Percentiles rank a stretch among this genome's conserved stretches.
Conservation (phyloP, 37 sponge, comb jelly and placozoan genomes). For the Bolinopsis microptera region DNA sequence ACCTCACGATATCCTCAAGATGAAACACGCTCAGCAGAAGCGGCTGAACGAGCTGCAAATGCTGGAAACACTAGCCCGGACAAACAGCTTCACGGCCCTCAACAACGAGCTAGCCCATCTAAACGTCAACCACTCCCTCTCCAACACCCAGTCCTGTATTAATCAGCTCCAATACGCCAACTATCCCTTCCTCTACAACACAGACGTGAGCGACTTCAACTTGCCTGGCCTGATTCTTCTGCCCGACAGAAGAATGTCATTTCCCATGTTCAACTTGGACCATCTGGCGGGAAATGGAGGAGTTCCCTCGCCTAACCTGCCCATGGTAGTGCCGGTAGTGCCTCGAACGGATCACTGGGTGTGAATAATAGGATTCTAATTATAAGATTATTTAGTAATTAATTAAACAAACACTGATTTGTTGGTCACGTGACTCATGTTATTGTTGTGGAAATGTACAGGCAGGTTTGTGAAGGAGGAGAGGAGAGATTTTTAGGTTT, state of each 20-base stretch:
- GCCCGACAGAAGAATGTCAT: not conserved
- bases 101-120: slow-evolving; percentile 16
- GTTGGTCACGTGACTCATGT: too few relatives aligned
- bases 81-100: slow-evolving; percentile 17
- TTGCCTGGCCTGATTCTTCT: not conserved
- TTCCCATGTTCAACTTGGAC: slow-evolving; percentile 26
- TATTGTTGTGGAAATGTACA: too few relatives aligned
- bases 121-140: slow-evolving; percentile 11
- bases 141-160: not conserved
- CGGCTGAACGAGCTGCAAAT: slow-evolving; percentile 3
- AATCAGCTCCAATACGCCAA: not conserved
- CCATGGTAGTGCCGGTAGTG: slow-evolving; percentile 14
- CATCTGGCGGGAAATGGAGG: not conserved
- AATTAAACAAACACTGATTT: not conserved
- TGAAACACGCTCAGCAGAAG: slow-evolving; percentile 20
- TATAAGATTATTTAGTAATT: not conserved
- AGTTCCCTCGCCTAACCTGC: not conserved
- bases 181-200: not conserved
- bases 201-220: not conserved
- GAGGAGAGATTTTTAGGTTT: too few relatives aligned
- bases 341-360: slow-evolving; percentile 8
- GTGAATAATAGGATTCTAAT: not conserved
- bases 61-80: not conserved
- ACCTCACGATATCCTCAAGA: not conserved
- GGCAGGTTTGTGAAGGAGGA: too few relatives aligned